Base-by-base conservation (phyloP, 2,888 invertebrate species). In the Heliothis peltigera region DNA sequence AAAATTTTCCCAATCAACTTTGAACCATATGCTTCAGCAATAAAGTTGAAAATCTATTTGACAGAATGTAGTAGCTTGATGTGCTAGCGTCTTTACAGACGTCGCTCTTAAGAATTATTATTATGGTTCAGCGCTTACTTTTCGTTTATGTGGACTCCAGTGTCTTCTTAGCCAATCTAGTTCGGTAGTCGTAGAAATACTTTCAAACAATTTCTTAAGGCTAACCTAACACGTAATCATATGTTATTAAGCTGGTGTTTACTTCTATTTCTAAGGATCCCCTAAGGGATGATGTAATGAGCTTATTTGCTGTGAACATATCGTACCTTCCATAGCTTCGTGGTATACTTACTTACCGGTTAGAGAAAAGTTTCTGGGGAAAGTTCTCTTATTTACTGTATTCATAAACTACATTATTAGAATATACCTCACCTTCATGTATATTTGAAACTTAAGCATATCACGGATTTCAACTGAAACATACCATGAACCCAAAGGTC, bases 231-330 rank as follows among this genome's bases (percentile, higher is more conserved):
- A 48, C 3, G 19, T 69, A 69, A 66, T 60, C 19, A 53, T 19
- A 47, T 35, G n/a, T 43, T 61, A 53, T 70, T 70, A 70, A 7
- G 47, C 22, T 8, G 25, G 19, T 43, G 70, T 60, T 66, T 52
- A 69, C 61, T 65, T 8, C 28, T 67, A 46, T 42, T 39, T 60
- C 69, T 53, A 25, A 32, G 32, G 25, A 28, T 35, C 70, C 47
- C 70, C 70, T 12, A 52, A 70, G 70, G 70, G 52, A 53, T 18
- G 8, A 35, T 53, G 70, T 70, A 70, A 70, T 67, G 35, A 47
- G 62, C 47, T 43, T 61, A 52, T 67, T 67, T 67, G 42, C 47
- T 53, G 42, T 32, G 42, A 47, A n/a, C n/a, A n/a, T n/a, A n/a
- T n/a, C n/a, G n/a, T 18, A 17, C 32, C 12, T 4, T 46, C 51